phyloP scores from a whole-genome alignment of 2,888 invertebrate genomes.

The Colostygia pectinataria region DNA sequence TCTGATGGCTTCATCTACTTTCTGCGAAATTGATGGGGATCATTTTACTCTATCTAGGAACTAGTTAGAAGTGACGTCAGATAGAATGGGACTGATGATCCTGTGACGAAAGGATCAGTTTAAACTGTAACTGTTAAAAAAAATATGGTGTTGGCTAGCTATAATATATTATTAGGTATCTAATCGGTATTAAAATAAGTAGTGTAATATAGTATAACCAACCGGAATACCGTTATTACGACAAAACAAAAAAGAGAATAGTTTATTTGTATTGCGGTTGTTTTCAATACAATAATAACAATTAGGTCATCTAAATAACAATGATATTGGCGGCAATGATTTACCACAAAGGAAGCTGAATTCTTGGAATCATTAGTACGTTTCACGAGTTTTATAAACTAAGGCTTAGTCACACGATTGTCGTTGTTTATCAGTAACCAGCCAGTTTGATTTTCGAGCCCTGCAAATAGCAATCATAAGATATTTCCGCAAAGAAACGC shows the following conservation, averaged over 20 bases:
- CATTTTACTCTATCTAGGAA: slow-evolving; percentile 7
- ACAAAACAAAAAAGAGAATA: slow-evolving; percentile 15
- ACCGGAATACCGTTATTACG: slow-evolving; percentile 28
- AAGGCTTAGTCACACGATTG: neutral
- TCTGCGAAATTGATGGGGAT: slow-evolving; percentile 16
- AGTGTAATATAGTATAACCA: slow-evolving; percentile 27
- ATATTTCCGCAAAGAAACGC: no score
- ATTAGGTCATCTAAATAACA: slow-evolving; percentile 22
- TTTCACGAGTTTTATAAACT: slow-evolving; percentile 38
- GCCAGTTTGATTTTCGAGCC: no score
- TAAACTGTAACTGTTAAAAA: no score
- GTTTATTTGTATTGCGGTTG: slow-evolving; percentile 30
- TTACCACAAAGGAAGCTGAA: slow-evolving; percentile 57
- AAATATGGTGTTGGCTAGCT: no score
- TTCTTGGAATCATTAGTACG: slow-evolving; percentile 51
- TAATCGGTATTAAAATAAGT: neutral
- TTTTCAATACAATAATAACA: slow-evolving; percentile 15
- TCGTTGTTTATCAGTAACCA: no score
- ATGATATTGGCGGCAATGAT: slow-evolving; percentile 41
- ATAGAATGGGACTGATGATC: neutral
- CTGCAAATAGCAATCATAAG: no score
- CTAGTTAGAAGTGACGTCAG: neutral
- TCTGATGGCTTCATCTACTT: slow-evolving; percentile 19
- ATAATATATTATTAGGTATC: no score
- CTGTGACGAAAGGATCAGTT: no score